phyloP scores from a whole-genome alignment of 2,888 invertebrate species.

The Lomographa bimaculata region DNA sequence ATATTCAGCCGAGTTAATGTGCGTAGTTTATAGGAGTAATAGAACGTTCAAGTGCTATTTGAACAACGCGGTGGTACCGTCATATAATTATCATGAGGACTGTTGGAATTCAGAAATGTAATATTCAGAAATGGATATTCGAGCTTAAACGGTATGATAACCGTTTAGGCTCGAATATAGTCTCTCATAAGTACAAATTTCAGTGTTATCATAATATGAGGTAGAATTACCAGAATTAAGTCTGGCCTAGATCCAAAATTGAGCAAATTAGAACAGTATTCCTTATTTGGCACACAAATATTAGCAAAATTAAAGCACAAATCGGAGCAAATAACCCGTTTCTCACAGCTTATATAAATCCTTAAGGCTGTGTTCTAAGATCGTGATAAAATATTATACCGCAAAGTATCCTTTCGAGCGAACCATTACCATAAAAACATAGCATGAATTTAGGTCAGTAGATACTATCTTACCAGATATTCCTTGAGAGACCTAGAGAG shows the following conservation, averaged over 20 bases:
- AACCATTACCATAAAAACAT: constrained; percentile 18
- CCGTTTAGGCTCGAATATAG: too few species aligned
- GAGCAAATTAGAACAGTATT: too few species aligned
- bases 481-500: neutral
- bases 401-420: constrained; percentile 13
- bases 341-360: constrained; percentile 16
- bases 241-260: too few species aligned
- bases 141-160: constrained; percentile 1
- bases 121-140: too few species aligned
- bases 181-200: too few species aligned
- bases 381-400: constrained; percentile 20
- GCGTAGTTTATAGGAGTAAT: neutral
- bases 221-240: too few species aligned
- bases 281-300: constrained; percentile 5
- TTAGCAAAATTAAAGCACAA: constrained; percentile 10
- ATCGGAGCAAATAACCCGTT: constrained; percentile 4
- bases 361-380: constrained; percentile 9
- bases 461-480: constrained; percentile 7
- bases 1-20: neutral
- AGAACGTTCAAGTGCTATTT: neutral
- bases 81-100: constrained; percentile 1
- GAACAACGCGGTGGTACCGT: neutral
- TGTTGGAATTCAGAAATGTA: constrained; percentile 1
- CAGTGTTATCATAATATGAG: too few species aligned
- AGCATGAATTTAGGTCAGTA: constrained; percentile 9